Conservation (phyloP, 2,888 invertebrate genomes). For the Cyclophora punctaria region DNA sequence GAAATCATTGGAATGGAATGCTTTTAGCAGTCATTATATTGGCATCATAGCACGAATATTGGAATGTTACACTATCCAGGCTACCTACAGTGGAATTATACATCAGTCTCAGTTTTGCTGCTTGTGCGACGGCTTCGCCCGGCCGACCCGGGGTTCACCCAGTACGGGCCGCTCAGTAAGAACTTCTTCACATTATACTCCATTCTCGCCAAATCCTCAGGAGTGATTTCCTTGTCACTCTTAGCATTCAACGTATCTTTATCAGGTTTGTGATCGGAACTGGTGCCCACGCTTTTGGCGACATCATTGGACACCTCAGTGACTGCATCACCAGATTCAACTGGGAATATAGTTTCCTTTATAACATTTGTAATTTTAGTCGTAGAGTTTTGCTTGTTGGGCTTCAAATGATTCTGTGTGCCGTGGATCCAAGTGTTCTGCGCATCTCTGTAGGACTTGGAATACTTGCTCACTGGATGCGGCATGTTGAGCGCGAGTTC, state of each 20-base stretch:
- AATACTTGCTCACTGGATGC: constrained; percentile 65
- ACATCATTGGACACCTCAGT: constrained; percentile 54
- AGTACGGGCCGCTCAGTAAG: constrained; percentile 75
- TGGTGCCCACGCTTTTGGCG: constrained; percentile 34
- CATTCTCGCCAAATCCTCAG: constrained; percentile 81
- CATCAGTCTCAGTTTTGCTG: constrained; percentile 75
- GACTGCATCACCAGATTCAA: constrained; percentile 53
- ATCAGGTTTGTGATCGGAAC: constrained; percentile 34
- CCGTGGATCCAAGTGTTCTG: constrained; percentile 49
- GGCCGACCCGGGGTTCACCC: constrained; percentile 44
- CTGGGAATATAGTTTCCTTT: constrained; percentile 65
- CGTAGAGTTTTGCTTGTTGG: constrained; percentile 20
- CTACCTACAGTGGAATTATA: constrained; percentile 53
- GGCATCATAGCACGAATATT: constrained; percentile 3
- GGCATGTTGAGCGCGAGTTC: constrained; percentile 68
- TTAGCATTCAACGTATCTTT: constrained; percentile 47
- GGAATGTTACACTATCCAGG: constrained; percentile 30
- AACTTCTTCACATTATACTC: constrained; percentile 86
- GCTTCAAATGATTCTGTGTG: constrained; percentile 29
- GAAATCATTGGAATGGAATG: constrained; percentile 4
- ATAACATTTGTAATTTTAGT: constrained; percentile 42
- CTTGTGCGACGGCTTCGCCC: constrained; percentile 64
- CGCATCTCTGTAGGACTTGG: constrained; percentile 49
- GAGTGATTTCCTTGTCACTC: constrained; percentile 55
- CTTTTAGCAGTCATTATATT: constrained; percentile 1